These are phyloP conservation scores for Hoplias malabaricus DNA, from an alignment of 2,113 vertebrate species.

Conservation along the genomic window DNA sequence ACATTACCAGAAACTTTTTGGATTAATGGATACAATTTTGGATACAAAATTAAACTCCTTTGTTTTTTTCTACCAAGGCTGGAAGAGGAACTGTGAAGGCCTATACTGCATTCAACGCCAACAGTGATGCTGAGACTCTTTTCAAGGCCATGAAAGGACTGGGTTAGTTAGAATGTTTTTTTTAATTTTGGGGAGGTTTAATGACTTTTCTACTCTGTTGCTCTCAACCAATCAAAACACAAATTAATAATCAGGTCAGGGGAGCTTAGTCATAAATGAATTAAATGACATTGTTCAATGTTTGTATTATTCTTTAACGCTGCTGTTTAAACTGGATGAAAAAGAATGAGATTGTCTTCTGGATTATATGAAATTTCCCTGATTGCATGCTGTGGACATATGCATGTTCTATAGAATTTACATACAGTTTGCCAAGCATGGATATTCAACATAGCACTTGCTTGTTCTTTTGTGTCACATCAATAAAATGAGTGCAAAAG, in stretches of 20 bases:
- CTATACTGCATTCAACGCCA: constrained; percentile 81
- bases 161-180: constrained; percentile 73
- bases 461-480: background rate
- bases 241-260: background rate
- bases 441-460: background rate
- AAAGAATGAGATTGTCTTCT: background rate
- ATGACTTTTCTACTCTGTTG: background rate
- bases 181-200: no score
- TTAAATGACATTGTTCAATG: no score
- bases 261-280: background rate
- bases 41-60: no score
- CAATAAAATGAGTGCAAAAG: background rate
- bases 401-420: no score
- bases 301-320: background rate
- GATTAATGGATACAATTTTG: no score
- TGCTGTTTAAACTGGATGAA: background rate
- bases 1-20: background rate
- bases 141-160: constrained; percentile 95
- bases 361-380: background rate
- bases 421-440: background rate
- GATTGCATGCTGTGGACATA: no score
- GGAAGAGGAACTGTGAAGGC: constrained; percentile 81
- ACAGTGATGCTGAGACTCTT: constrained; percentile 83
- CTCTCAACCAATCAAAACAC: background rate
- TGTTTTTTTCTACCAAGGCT: constrained; percentile 62